Conservation (phyloP, 2,797 vertebrate species). For the Bucorvus abyssinicus region DNA sequence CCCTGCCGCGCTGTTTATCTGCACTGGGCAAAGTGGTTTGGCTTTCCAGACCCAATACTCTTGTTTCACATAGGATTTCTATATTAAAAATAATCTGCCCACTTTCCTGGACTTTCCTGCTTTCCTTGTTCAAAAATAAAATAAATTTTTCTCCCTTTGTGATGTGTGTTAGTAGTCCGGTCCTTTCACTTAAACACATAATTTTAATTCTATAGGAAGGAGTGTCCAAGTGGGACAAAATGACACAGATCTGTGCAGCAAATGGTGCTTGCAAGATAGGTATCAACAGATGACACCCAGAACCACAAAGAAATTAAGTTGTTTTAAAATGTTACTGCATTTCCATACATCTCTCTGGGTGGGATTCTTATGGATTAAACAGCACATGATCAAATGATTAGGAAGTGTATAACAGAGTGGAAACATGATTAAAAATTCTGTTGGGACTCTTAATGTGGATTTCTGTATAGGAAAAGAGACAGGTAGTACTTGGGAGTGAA, state of each 20-base stretch:
- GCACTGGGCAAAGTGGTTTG: neutral
- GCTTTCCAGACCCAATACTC: neutral
- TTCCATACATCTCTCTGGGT: neutral
- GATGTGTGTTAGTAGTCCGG: neutral
- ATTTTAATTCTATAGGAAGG: neutral
- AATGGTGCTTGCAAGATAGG: neutral
- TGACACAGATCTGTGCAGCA: neutral
- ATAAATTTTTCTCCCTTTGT: neutral
- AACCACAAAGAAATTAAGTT: neutral
- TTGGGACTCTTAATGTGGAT: neutral
- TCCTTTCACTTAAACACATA: neutral
- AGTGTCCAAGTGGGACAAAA: neutral
- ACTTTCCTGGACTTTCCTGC: neutral
- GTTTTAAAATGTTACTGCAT: neutral
- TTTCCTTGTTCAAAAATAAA: neutral
- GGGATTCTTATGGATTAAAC: neutral
- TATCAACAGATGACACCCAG: neutral
- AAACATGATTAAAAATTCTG: neutral
- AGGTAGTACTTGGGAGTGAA: neutral
- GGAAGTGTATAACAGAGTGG: neutral
- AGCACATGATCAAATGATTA: neutral
- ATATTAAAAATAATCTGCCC: neutral
- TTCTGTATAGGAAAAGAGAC: neutral
- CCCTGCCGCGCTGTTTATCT: neutral
- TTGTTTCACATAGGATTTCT: neutral